Conservation (phyloP, 2,888 invertebrate species). For the Neoaliturus tenellus region DNA sequence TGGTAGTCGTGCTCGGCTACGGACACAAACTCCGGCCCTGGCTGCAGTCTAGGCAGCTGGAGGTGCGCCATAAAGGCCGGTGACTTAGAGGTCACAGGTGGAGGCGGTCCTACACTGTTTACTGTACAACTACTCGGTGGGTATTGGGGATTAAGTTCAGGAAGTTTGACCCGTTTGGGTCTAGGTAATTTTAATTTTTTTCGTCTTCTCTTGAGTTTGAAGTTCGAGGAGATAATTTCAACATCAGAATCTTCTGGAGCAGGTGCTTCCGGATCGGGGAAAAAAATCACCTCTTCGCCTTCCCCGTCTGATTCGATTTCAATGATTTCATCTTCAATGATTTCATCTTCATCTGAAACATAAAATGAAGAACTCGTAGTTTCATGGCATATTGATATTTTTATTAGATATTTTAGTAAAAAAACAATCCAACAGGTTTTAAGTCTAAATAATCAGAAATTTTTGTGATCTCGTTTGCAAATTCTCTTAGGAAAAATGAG, state of each 20-base stretch:
- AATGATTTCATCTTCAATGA: neutral
- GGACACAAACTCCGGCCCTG: neutral
- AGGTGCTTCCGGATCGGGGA: neutral
- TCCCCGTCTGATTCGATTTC: slow-evolving; percentile 30
- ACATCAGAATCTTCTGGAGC: neutral
- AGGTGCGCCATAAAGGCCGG: neutral
- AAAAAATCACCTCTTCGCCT: slow-evolving; percentile 18
- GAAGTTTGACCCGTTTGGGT: slow-evolving; percentile 23
- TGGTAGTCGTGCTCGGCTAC: slow-evolving; percentile 10
- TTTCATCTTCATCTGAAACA: slow-evolving; percentile 19
- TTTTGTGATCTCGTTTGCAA: too few species aligned
- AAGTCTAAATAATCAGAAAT: too few species aligned
- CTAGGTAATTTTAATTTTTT: neutral
- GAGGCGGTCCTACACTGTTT: neutral
- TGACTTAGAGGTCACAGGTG: neutral
- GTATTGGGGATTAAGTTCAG: neutral
- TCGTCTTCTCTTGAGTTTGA: neutral
- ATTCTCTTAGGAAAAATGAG: too few species aligned
- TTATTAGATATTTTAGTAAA: too few species aligned
- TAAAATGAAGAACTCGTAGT: too few species aligned
- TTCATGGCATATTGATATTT: too few species aligned
- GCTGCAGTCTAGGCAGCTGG: neutral
- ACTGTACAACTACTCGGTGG: neutral
- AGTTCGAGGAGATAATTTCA: neutral
- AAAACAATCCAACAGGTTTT: too few species aligned